phyloP scores from a whole-genome alignment of 1,140 invertebrate genomes.

The Tyrophagus putrescentiae region DNA sequence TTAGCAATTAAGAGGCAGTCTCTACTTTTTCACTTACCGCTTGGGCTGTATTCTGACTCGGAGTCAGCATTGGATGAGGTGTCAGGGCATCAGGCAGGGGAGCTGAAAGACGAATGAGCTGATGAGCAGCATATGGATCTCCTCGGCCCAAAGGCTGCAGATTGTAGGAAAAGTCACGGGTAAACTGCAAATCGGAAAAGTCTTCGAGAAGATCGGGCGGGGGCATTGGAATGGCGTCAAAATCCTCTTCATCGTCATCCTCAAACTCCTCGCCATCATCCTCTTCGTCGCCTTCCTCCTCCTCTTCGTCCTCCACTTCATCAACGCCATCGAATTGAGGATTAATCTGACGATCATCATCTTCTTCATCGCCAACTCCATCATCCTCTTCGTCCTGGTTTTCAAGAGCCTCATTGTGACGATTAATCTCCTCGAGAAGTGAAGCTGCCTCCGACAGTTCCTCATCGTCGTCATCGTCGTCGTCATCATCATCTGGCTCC shows the following conservation, averaged over 20 bases:
- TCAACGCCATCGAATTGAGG: slow-evolving; percentile 29
- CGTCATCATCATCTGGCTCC: slow-evolving; percentile 28
- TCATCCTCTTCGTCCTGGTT: slow-evolving; percentile 36
- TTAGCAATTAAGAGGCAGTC: no score
- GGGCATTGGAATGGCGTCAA: slow-evolving; percentile 3
- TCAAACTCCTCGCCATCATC: slow-evolving; percentile 1
- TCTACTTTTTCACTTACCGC: no score
- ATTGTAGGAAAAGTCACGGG: no score
- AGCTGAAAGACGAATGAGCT: no score
- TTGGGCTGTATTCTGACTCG: no score
- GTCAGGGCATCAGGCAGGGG: no score
- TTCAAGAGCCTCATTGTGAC: slow-evolving; percentile 25
- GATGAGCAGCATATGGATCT: no score
- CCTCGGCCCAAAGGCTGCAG: no score
- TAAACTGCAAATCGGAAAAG: not conserved
- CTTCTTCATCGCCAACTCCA: slow-evolving; percentile 50
- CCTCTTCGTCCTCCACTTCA: not conserved
- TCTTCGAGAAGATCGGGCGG: not conserved
- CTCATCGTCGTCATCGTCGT: slow-evolving; percentile 26
- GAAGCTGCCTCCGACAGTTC: not conserved
- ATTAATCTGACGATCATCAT: slow-evolving; percentile 40
- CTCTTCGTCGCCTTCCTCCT: no score
- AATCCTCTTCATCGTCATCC: not conserved
- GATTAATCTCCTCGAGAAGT: slow-evolving; percentile 29
- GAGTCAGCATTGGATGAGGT: no score